These are phyloP conservation scores for Amphilophus citrinellus DNA, from an alignment of 2,113 vertebrate species.

Conservation along the genomic window DNA sequence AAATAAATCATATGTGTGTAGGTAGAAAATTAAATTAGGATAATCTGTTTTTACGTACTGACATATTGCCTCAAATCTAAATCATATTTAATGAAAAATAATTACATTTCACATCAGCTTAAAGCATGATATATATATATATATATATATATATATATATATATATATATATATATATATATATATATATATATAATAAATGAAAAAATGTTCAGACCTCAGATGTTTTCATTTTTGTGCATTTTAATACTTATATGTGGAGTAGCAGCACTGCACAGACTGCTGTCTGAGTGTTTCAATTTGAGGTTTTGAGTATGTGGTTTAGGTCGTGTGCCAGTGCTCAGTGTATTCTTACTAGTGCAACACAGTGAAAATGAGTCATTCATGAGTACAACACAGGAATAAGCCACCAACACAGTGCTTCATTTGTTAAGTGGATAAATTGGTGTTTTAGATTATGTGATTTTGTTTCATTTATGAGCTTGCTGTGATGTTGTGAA, in stretches of 20 bases:
- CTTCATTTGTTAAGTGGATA: constrained; percentile 58
- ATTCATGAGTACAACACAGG: constrained; percentile 42
- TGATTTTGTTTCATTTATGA: constrained; percentile 63
- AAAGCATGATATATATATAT: too few relatives aligned
- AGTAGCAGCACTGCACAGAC: constrained; percentile 8
- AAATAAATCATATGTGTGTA: background rate
- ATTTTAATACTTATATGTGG: constrained; percentile 16
- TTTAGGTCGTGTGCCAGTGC: constrained; percentile 55
- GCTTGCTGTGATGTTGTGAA: constrained; percentile 58
- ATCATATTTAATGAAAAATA: background rate
- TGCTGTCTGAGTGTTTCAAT: constrained; percentile 12
- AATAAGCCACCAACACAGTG: constrained; percentile 43
- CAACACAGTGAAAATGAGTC: constrained; percentile 52
- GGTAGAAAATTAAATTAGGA: background rate
- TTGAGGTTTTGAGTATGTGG: constrained; percentile 52
- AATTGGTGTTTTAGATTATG: constrained; percentile 66
- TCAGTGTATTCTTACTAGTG: constrained; percentile 38
- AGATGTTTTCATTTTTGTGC: background rate
- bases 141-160: too few relatives aligned
- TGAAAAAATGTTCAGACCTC: too few relatives aligned
- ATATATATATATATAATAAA: too few relatives aligned
- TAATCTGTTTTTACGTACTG: background rate
- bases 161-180: too few relatives aligned
- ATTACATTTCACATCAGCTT: background rate
- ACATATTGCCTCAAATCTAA: background rate